Conservation (phyloP, 2,113 vertebrate species). For the Fregetta grallaria region DNA sequence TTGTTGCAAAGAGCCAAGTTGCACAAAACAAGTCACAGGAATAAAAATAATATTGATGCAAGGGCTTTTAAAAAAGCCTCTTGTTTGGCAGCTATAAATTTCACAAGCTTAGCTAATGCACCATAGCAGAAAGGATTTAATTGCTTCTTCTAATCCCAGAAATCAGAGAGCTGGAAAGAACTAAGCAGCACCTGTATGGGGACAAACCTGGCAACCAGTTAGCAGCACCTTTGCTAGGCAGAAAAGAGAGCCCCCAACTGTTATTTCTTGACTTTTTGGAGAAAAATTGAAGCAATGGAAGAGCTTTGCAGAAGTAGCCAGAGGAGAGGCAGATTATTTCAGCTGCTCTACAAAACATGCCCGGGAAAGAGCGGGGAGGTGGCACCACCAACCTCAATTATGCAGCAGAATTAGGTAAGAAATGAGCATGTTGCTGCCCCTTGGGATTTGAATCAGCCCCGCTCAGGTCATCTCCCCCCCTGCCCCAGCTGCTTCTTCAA, state of each 20-base stretch:
- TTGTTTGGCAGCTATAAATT: neutral
- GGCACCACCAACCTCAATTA: neutral
- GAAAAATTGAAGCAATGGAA: neutral
- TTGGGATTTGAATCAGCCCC: accelerated
- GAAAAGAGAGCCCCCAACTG: neutral
- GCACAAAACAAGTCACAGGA: neutral
- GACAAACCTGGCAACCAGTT: neutral
- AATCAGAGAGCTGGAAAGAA: neutral
- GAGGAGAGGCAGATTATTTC: neutral
- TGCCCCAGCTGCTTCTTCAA: neutral
- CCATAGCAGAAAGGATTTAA: neutral
- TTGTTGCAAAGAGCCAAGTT: neutral
- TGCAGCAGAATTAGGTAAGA: neutral
- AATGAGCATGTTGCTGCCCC: neutral
- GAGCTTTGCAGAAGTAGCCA: neutral
- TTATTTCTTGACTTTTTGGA: neutral
- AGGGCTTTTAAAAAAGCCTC: neutral
- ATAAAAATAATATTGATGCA: slow-evolving; percentile 10
- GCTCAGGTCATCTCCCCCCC: neutral
- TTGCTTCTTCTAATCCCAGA: neutral
- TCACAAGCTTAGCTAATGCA: neutral
- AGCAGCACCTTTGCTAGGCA: neutral
- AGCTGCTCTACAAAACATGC: neutral
- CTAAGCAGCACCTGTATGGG: neutral
- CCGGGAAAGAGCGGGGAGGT: neutral